A percentile compares a stretch with the other conserved stretches of the same genome.
Conservation (phyloP, 2,113 vertebrate species). For the Colaptes auratus region DNA sequence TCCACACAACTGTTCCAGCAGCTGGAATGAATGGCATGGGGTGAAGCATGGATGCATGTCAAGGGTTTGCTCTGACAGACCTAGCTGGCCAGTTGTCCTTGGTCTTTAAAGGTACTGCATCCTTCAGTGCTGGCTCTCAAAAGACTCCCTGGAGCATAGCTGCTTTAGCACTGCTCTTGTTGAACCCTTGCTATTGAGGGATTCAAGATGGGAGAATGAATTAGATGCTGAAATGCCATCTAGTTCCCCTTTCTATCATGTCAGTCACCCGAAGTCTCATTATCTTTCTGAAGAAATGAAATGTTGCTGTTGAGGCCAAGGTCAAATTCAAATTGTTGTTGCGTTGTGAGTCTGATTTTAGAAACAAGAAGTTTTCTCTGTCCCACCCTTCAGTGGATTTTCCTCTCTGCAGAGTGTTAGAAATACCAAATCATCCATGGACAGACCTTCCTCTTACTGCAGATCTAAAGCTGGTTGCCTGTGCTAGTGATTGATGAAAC, state of each 20-base stretch:
- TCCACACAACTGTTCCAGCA: conserved; percentile 7
- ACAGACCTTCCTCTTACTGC: not conserved
- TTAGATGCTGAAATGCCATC: not conserved
- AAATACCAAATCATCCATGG: not conserved
- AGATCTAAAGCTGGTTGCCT: not conserved
- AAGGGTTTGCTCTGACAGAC: not conserved
- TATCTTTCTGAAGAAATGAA: not conserved
- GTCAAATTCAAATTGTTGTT: not conserved
- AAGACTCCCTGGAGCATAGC: not conserved
- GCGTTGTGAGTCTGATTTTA: not conserved
- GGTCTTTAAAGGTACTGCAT: not conserved
- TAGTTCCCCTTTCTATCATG: accelerated
- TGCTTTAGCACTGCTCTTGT: not conserved
- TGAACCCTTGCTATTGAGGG: not conserved
- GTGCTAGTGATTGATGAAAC: not conserved
- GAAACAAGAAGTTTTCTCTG: not conserved
- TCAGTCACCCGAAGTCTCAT: not conserved
- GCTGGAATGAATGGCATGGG: not conserved
- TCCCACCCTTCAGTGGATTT: not conserved
- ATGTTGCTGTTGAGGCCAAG: not conserved
- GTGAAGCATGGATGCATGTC: accelerated
- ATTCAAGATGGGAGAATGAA: not conserved
- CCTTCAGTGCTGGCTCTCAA: not conserved
- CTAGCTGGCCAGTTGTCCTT: not conserved
- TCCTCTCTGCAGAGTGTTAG: not conserved